Base-by-base conservation (phyloP, 2,113 vertebrate species). In the Ptilorrhoa leucosticta region DNA sequence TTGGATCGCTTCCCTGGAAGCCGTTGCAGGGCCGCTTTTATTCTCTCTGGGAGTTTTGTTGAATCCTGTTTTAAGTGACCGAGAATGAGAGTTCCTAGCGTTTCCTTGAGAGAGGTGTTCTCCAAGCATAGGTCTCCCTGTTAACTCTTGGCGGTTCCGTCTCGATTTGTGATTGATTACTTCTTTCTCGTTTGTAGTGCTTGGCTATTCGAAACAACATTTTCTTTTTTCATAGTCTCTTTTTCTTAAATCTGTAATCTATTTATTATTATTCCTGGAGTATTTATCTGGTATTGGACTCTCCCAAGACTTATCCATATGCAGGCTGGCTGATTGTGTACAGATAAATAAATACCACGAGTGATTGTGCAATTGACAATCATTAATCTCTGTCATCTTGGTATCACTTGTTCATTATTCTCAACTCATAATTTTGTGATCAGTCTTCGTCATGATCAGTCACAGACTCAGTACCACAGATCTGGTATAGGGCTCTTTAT, bases 151-250 rank as follows among this genome's bases (percentile, higher is more conserved):
- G 31, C 47, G 8, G 3, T 58, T 89, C 24, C 2, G 37, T 35
- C 28, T 45, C 17, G 1, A 9, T 42, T 86, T 63, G 54, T 33
- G 39, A 21, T 35, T 7, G 79, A 40, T 37, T 11, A 4, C 19
- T 68, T 53, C 18, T 47, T 51, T 13, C n/a, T 42, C 2, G 6
- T 40, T 79, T 27, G 8, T 47, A 31, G 30, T 21, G 13, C 31
- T 48, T 40, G n/a, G 30, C 35, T 13, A 2, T 42, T 73, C 27
- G 8, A 61, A 89, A 39, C 26, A 57, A 65, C 35, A 73, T 69
- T 33, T 9, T 0, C 21, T 4, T 9, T 69, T 78, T 45, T 47
- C 44, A 0, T 60, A 3, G 11, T 54, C 4, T 48, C 1, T 37
- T 42, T 45, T 18, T 4, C 14, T 22, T 28, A 13, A 47, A n/a